Evolutionary conservation across 2,797 vertebrate genomes (phyloP), one percentile per base, ranked within the genome.

Genomic region (Moxostoma hubbsi): DNA sequence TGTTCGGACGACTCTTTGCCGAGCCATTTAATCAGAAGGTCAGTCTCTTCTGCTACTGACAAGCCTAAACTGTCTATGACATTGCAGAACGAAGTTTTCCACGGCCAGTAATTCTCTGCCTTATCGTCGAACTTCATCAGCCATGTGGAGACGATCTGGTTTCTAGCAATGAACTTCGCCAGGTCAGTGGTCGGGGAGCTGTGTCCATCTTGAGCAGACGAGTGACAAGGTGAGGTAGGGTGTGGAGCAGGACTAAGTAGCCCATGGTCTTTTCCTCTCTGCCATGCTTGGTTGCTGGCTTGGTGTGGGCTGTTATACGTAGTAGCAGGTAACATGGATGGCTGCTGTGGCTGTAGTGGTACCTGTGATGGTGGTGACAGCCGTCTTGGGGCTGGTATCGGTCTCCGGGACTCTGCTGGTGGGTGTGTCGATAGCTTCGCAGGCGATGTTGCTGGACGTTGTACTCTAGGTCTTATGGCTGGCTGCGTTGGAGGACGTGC

Each of bases 51-150:
- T 58, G 11, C 54, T 59, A 55, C 53, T 9, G 79, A 50, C 36
- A 80, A 46, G 2, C 45, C 64, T 5, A 75, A 45, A 18, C 12
- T 70, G 45, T 53, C 18, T 54, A 61, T 67, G n/a, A 43, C 65
- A 43, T 73, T 73, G 71, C 58, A 61, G 24, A 79, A 79, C 7
- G 58, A 62, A 12, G 58, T 50, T 59, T 11, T 79, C 57, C 77
- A 80, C 2, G 70, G 10, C 54, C 36, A 13, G 58, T 63, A 80
- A 11, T 54, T 57, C 16, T 71, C 51, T 54, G 61, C 69, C 58
- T 64, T 51, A 15, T 73, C 69, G 65, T 73, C 77, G 55, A 73
- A 73, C 49, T 73, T 73, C 9, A 15, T 80, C 36, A 73, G 51
- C n/a, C 77, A 69, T 66, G 78, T 73, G 9, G 53, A 66, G 12